Base-by-base conservation (phyloP, 2,888 invertebrate genomes). In the Cryptops parisi region DNA sequence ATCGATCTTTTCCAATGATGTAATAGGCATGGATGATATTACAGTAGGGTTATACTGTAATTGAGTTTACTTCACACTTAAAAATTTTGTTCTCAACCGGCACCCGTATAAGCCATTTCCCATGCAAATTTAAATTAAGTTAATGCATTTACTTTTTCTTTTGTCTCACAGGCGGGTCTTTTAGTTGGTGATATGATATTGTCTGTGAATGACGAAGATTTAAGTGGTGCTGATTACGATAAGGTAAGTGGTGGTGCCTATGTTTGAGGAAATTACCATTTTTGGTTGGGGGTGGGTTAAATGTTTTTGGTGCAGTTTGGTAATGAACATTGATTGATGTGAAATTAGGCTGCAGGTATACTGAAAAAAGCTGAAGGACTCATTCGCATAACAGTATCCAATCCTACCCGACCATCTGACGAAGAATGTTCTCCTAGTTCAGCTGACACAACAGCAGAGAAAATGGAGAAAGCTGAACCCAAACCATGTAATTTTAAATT, bases 141-240 rank as follows among this genome's bases (percentile, higher is more conserved):
- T n/a, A n/a, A n/a, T n/a, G n/a, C n/a, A n/a, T n/a, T 43, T 49
- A 3, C 22, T 17, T 47, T 53, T 23, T 46, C 39, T 33, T 55
- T 24, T 54, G 23, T 27, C 44, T 74, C 74, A 2, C 74, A 88
- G 84, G 89, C 87, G 62, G 91, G 96, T 52, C 76, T 98, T 46
- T 84, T 86, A 74, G 93, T 96, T 54, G 97, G 97, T 58, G 97
- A 98, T 71, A 89, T 97, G 84, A 84, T 98, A 60, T 74, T 98
- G 57, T 85, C 90, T 43, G 90, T 97, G 47, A 98, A 98, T 71
- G 84, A 87, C 64, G 91, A 96, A 65, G 84, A 90, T 22, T 73
- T 90, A 51, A 74, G 88, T 17, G 87, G 86, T 59, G 81, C 84
- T 59, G 87, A 81, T 66, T 90, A 90, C 64, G 89, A 90, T 64